These are phyloP conservation scores for Heliothis subflexa DNA, from an alignment of 1,140 invertebrate species.

Conservation along the genomic window DNA sequence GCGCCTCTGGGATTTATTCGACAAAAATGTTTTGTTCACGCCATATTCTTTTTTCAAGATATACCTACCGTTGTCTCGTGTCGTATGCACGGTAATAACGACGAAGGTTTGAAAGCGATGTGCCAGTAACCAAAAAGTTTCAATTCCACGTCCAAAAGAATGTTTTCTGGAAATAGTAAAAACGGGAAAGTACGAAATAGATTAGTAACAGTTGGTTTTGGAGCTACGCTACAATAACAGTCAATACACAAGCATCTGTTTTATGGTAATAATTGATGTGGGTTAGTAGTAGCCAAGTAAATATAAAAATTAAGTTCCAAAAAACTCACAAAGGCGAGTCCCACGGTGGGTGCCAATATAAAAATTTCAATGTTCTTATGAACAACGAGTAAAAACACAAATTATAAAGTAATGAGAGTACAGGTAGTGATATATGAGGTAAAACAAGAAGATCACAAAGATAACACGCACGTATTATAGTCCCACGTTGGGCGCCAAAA, in stretches of 20 bases:
- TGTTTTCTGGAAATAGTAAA: no score
- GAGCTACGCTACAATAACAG: no score
- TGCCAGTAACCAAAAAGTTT: no score
- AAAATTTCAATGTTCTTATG: not conserved
- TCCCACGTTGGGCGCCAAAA: constrained; percentile 4
- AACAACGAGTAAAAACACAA: not conserved
- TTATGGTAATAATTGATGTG: no score
- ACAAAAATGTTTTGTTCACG: constrained; percentile 12
- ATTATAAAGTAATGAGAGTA: not conserved
- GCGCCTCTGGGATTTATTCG: constrained; percentile 26
- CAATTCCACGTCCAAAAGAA: no score
- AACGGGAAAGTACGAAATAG: no score
- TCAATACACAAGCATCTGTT: no score
- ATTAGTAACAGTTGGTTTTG: no score
- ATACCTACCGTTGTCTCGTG: not conserved
- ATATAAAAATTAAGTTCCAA: no score
- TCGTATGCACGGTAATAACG: not conserved
- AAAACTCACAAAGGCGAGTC: not conserved
- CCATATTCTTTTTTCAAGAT: constrained; percentile 9
- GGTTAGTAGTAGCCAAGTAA: no score
- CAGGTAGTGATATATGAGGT: not conserved
- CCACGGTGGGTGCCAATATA: constrained; percentile 13
- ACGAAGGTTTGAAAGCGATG: not conserved
- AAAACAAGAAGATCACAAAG: not conserved
- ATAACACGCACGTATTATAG: not conserved